These are phyloP conservation scores for Tipula vernalis DNA, from an alignment of 2,888 invertebrate genomes.

Conservation along the genomic window DNA sequence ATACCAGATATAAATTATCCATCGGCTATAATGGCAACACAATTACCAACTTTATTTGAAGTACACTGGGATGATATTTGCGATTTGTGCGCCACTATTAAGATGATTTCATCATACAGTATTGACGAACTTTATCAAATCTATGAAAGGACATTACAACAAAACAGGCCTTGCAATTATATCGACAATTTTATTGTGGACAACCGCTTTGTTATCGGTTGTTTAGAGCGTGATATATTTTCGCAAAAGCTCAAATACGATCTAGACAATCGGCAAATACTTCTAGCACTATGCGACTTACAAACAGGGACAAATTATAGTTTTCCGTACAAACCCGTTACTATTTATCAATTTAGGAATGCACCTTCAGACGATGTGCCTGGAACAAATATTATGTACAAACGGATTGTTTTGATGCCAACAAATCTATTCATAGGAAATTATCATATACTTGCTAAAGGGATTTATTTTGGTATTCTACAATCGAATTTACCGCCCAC, in stretches of 20 bases:
- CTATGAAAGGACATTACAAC: not conserved
- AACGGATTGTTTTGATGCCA: not conserved
- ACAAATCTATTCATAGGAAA: not conserved
- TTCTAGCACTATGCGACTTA: slow-evolving; percentile 21
- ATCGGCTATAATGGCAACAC: not conserved
- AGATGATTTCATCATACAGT: not conserved
- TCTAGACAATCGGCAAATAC: slow-evolving; percentile 24
- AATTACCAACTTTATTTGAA: not conserved
- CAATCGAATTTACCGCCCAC: not conserved
- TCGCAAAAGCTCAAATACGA: slow-evolving; percentile 22
- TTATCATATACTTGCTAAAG: not conserved
- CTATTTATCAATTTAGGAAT: not conserved
- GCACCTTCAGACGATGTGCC: not conserved
- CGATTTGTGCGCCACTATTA: slow-evolving; percentile 21
- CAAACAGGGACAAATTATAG: slow-evolving; percentile 20
- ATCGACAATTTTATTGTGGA: not conserved
- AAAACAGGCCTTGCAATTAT: not conserved
- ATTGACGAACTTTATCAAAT: not conserved
- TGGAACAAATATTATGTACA: not conserved
- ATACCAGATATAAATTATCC: not conserved
- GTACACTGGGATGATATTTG: slow-evolving; percentile 23
- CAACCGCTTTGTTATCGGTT: not conserved
- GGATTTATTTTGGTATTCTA: not conserved
- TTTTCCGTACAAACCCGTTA: slow-evolving; percentile 13
- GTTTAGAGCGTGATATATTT: slow-evolving; percentile 16